A percentile compares a stretch with the other conserved stretches of the same genome.
These are phyloP conservation scores for Chrysodeixis includens DNA, from an alignment of 2,888 invertebrate species.

Conservation along the genomic window DNA sequence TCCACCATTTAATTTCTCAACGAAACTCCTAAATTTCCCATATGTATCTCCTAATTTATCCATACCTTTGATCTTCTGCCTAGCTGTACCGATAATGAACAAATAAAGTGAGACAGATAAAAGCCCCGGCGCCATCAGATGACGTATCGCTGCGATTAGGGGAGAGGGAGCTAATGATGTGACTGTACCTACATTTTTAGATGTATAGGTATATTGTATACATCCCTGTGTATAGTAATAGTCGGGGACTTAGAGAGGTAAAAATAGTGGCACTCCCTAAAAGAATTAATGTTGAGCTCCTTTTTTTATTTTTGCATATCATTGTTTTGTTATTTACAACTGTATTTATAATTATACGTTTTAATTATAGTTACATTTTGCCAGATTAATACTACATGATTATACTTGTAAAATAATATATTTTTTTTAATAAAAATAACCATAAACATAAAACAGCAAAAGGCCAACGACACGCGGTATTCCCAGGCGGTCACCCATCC, in stretches of 20 bases:
- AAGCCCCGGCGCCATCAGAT: conserved; percentile 53
- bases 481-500: conserved; percentile 85
- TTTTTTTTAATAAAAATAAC: too few relatives aligned
- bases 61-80: conserved; percentile 21
- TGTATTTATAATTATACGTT: too few relatives aligned
- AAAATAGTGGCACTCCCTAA: too few relatives aligned
- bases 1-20: too few relatives aligned
- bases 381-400: too few relatives aligned
- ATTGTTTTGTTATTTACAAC: too few relatives aligned
- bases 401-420: too few relatives aligned
- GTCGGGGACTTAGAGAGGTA: too few relatives aligned
- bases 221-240: not conserved
- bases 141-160: conserved; percentile 45
- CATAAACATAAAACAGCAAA: conserved; percentile 5
- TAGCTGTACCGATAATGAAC: conserved; percentile 18
- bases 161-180: conserved; percentile 26
- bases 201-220: not conserved
- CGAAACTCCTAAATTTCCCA: too few relatives aligned
- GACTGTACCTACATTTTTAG: not conserved
- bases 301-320: too few relatives aligned
- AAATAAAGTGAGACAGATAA: conserved; percentile 50
- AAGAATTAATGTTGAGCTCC: too few relatives aligned
- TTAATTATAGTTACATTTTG: too few relatives aligned
- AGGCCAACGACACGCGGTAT: conserved; percentile 69
- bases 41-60: not conserved